phyloP scores from a whole-genome alignment of 1,140 invertebrate genomes.

The Scaptomyza graminum region DNA sequence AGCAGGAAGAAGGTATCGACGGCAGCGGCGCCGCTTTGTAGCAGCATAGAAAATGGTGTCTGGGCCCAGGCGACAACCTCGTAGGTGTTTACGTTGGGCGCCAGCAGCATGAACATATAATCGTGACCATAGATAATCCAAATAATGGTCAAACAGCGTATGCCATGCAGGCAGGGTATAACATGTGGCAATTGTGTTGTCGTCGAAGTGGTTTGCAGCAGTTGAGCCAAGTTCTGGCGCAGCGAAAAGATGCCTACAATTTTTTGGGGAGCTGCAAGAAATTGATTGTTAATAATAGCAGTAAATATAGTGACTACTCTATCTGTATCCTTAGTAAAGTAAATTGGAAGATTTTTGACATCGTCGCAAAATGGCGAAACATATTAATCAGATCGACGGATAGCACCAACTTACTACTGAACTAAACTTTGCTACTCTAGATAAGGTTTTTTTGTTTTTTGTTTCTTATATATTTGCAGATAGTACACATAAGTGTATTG shows the following conservation, averaged over 20 bases:
- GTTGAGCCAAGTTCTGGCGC: conserved; percentile 53
- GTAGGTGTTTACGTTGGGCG: conserved; percentile 50
- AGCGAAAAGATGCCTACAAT: conserved; percentile 46
- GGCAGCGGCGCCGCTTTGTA: conserved; percentile 86
- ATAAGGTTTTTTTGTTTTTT: neutral
- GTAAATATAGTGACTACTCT: too few relatives aligned
- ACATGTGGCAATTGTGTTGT: conserved; percentile 34
- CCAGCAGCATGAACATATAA: conserved; percentile 69
- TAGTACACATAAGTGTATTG: neutral
- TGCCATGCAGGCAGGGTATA: conserved; percentile 85
- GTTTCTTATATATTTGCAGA: too few relatives aligned
- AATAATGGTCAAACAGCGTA: conserved; percentile 86
- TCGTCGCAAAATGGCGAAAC: too few relatives aligned
- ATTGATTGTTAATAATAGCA: too few relatives aligned
- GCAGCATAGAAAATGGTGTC: conserved; percentile 86
- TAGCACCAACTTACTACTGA: too few relatives aligned
- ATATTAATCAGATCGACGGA: too few relatives aligned
- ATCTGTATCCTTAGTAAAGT: too few relatives aligned
- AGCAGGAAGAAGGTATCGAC: conserved; percentile 90
- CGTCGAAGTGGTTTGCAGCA: conserved; percentile 25
- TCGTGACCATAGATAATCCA: conserved; percentile 89
- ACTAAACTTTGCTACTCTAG: neutral
- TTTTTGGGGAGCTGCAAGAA: conserved; percentile 23
- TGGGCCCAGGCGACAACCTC: conserved; percentile 70
- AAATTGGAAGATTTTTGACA: too few relatives aligned